Base-by-base conservation (phyloP, 2,113 vertebrate genomes). In the Australoheros scitulus region DNA sequence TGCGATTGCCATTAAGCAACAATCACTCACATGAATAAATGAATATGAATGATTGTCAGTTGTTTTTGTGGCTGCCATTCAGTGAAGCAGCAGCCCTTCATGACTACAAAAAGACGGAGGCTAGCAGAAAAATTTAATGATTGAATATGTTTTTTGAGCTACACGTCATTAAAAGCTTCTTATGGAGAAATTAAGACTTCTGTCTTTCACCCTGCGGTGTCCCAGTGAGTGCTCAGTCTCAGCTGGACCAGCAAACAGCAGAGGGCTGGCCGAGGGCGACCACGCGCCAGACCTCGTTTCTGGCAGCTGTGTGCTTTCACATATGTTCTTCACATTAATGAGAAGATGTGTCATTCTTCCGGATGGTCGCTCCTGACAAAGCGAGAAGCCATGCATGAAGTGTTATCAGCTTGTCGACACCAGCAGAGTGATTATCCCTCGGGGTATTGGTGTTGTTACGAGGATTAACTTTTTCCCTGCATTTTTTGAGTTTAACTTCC, bases 281-380 rank as follows among this genome's bases (percentile, higher is more conserved):
- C 74, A 29, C 32, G 68, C 83, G 78, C 75, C 63, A 41, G 81
- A 47, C 81, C 80, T 60, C 6, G 17, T 43, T 65, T 80, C 84
- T 90, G 89, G 90, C 90, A 93, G 92, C 91, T 91, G 90, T 61
- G 79, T 68, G 70, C 80, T 36, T 63, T 80, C 88, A 84, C 93
- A 94, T 92, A 92, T 94, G 92, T 91, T 93, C 88, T 41, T 60
- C 38, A 32, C 83, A 89, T 89, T 90, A 94, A 96, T 85, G 90
- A 94, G 88, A 64, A 79, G 87, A 90, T 83, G 36, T 84, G 82
- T 86, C 87, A 84, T 81, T 84, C 92, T 87, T 83, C 70, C 75
- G 74, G 84, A 85, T 91, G 88, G 89, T 80, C 82, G 68, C 85
- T 76, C 88, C 81, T 89, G 87, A 90, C 90, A 90, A 90, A 85